phyloP scores from a whole-genome alignment of 1,140 invertebrate species.

The Olivierus martensii region DNA sequence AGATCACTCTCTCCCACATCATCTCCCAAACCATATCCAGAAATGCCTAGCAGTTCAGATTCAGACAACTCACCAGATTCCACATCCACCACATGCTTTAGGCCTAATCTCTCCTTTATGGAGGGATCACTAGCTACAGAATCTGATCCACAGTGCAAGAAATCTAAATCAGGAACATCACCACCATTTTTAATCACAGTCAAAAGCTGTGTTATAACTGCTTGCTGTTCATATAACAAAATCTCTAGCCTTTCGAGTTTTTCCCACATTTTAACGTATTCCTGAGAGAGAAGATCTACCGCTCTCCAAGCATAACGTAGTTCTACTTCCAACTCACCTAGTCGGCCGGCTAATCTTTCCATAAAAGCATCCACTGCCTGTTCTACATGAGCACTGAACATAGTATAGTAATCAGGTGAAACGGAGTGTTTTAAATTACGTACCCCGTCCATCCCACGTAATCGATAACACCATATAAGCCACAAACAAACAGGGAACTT shows the following conservation, averaged over 20 bases:
- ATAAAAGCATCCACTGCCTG: conserved; percentile 40
- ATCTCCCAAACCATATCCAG: not conserved
- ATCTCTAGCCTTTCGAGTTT: conserved; percentile 79
- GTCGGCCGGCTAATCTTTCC: conserved; percentile 67
- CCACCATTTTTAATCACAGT: conserved; percentile 24
- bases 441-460: conserved; percentile 7
- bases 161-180: conserved; percentile 5
- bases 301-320: conserved; percentile 82
- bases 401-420: conserved; percentile 1
- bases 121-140: conserved; percentile 1
- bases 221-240: conserved; percentile 74
- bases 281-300: conserved; percentile 72
- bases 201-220: conserved; percentile 74
- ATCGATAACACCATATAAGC: no score
- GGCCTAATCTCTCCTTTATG: not conserved
- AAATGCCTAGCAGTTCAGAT: conserved; percentile 1
- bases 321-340: conserved; percentile 71
- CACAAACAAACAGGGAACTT: no score
- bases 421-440: conserved; percentile 6
- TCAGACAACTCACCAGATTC: conserved; percentile 8
- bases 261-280: conserved; percentile 90
- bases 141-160: not conserved
- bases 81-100: conserved; percentile 1
- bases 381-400: conserved; percentile 12
- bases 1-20: not conserved